Evolutionary conservation across 2,888 invertebrate genomes (phyloP), one percentile per base, ranked within the genome.

Genomic region (Drosophila limbata): DNA sequence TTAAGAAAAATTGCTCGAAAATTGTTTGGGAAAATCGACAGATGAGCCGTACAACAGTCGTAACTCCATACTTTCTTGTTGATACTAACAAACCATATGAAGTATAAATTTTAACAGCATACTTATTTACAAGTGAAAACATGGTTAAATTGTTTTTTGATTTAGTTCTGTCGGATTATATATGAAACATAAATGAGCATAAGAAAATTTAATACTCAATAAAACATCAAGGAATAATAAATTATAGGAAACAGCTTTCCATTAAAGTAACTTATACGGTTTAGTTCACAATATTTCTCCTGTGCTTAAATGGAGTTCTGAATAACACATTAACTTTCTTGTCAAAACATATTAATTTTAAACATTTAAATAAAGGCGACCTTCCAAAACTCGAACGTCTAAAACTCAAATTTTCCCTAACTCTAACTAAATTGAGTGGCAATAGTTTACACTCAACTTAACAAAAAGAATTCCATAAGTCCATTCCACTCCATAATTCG

Each of bases 1-100:
- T 81, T 81, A 80, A 81, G 80, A 61, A 85, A 83, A 81, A 85
- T 82, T 85, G 80, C 69, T 81, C 73, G 77, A 76, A 82, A 84
- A 81, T 84, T 82, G 76, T 79, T 81, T 69, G 79, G 68, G 19
- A 53, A 55, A 63, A 75, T 47, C 56, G 60, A 61, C 69, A 73
- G 70, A 74, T 52, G 57, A 35, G 13, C 35, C 11, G 35, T 39
- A 13, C 5, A 21, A 21, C 28, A 33, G 39, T 19, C 42, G 15
- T 33, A 56, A 52, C 53, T 48, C 52, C 31, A 57, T 52, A 4
- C 31, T n/a, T 60, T 50, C 40, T 57, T 37, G 35, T 66, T 62
- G 17, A 53, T 70, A 39, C 25, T 76, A 35, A 35, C 5, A 13
- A 73, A 62, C 37, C 59, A 71, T 62, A 59, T 74, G 53, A 66